phyloP scores from a whole-genome alignment of 2,888 invertebrate genomes.

The Scaeva pyrastri region DNA sequence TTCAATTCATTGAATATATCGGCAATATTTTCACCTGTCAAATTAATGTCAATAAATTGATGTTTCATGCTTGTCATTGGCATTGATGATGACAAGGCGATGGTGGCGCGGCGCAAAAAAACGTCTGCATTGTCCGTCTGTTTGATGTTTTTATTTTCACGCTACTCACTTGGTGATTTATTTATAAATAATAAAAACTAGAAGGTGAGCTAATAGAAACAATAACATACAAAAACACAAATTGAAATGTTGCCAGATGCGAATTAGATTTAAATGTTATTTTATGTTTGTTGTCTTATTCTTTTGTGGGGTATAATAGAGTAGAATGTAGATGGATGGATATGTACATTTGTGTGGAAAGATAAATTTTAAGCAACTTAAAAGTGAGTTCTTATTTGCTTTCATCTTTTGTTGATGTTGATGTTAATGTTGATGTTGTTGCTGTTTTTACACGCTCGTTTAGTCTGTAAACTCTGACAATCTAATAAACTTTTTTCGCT shows the following conservation, averaged over 20 bases:
- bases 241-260: slow-evolving; percentile 74
- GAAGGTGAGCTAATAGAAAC: slow-evolving; percentile 25
- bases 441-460: slow-evolving; percentile 40
- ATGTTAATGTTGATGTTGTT: slow-evolving; percentile 22
- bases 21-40: slow-evolving; percentile 74
- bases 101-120: slow-evolving; percentile 1
- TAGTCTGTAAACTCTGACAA: slow-evolving; percentile 44
- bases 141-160: slow-evolving; percentile 15
- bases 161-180: slow-evolving; percentile 54
- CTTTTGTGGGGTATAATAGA: slow-evolving; percentile 9
- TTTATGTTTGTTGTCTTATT: slow-evolving; percentile 18
- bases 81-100: slow-evolving; percentile 63
- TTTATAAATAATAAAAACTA: slow-evolving; percentile 41
- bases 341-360: slow-evolving; percentile 26
- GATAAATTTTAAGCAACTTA: slow-evolving; percentile 66
- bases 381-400: slow-evolving; percentile 58
- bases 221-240: slow-evolving; percentile 37
- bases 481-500: slow-evolving; percentile 63
- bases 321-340: neutral
- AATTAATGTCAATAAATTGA: slow-evolving; percentile 74
- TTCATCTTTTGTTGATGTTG: slow-evolving; percentile 64
- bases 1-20: slow-evolving; percentile 46
- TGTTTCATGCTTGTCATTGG: slow-evolving; percentile 63
- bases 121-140: slow-evolving; percentile 12
- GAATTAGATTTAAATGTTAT: slow-evolving; percentile 70